Evolutionary conservation across 2,113 vertebrate species (phyloP).

Genomic region (Amblyornis subalaris): DNA sequence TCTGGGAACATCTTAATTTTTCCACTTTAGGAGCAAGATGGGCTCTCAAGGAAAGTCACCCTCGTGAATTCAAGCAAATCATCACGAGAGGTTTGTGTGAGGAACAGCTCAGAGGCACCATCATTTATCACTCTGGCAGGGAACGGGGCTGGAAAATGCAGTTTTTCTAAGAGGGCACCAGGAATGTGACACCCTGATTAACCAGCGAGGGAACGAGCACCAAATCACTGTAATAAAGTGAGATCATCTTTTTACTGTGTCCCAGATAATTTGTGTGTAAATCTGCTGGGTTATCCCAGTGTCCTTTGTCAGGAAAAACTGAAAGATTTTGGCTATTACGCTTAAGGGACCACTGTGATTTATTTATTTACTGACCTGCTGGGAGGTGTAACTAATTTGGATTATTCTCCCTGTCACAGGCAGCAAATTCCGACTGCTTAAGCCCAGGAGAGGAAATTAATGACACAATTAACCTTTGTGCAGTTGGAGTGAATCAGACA

Average conservation of each 20-base stretch:
- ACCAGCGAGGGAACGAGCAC: slow-evolving; percentile 49
- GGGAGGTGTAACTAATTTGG: slow-evolving; percentile 30
- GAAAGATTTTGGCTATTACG: background rate
- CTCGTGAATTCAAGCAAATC: background rate
- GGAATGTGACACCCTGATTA: slow-evolving; percentile 65
- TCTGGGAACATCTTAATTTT: background rate
- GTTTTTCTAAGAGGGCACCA: slow-evolving; percentile 2
- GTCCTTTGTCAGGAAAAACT: background rate
- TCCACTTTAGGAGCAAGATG: background rate
- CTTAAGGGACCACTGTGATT: slow-evolving; percentile 27
- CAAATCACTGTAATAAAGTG: slow-evolving; percentile 32
- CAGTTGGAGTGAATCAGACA: background rate
- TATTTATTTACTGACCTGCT: slow-evolving; percentile 35
- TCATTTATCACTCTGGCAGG: background rate
- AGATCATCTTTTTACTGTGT: background rate
- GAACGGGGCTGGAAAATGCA: background rate
- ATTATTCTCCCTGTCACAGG: background rate
- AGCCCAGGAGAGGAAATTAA: background rate
- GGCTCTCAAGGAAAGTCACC: background rate
- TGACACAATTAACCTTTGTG: background rate
- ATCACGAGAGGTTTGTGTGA: background rate
- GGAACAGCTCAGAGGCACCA: background rate
- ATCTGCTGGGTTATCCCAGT: background rate
- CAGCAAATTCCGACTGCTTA: background rate
- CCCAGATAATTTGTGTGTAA: slow-evolving; percentile 19